Evolutionary conservation across 2,113 vertebrate species (phyloP).

Genomic region (Ameiurus melas): DNA sequence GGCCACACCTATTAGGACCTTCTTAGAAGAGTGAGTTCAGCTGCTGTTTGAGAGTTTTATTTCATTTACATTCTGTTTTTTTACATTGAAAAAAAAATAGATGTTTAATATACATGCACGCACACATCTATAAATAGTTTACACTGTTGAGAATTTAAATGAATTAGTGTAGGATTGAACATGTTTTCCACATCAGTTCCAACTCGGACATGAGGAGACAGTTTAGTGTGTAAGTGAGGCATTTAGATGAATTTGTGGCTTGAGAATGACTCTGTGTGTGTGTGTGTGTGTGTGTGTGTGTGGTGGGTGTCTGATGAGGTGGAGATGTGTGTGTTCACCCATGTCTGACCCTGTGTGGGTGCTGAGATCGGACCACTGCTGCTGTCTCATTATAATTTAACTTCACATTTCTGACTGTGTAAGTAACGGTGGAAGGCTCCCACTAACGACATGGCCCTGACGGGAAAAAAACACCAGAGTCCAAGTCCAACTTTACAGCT

Average conservation of each 20-base stretch:
- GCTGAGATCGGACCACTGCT: constrained; percentile 19
- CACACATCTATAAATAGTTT: background rate
- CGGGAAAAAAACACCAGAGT: background rate
- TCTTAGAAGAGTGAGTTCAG: background rate
- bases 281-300: background rate
- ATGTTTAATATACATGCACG: background rate
- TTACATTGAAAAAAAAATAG: background rate
- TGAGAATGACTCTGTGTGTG: background rate
- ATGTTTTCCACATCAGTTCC: background rate
- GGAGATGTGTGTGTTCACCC: constrained; percentile 30
- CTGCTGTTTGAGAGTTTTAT: background rate
- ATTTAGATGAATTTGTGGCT: background rate
- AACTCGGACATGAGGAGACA: background rate
- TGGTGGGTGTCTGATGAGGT: background rate
- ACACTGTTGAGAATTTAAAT: background rate
- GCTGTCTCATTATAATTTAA: constrained; percentile 29
- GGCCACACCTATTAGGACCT: background rate
- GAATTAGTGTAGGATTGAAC: background rate
- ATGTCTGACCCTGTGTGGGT: constrained; percentile 23
- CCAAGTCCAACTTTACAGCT: background rate
- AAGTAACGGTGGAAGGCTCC: constrained; percentile 7
- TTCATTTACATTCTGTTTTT: too few species aligned
- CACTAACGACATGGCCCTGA: constrained; percentile 3
- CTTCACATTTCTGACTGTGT: constrained; percentile 27
- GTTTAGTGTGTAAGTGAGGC: background rate